Percentiles rank a stretch among this genome's conserved stretches.
phyloP scores from a whole-genome alignment of 2,113 vertebrate genomes.

The Prietella phreatophila region DNA sequence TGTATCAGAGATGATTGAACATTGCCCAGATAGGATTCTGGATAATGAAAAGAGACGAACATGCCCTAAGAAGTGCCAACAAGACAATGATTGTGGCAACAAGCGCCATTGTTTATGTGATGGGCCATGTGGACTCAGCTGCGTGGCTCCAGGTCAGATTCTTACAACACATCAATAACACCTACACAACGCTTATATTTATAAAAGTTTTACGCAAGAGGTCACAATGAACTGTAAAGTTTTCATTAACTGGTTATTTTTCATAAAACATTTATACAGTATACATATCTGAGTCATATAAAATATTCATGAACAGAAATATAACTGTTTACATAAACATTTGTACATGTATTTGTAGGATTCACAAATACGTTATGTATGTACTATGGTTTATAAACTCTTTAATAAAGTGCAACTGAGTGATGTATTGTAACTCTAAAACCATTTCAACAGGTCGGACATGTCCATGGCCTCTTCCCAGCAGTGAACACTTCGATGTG shows the following conservation, averaged over 20 bases:
- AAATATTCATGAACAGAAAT: not conserved
- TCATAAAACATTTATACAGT: slow-evolving; percentile 2
- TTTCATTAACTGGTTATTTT: not conserved
- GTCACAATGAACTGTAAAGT: not conserved
- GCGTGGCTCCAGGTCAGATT: slow-evolving; percentile 73
- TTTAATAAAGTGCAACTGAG: not conserved
- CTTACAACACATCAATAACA: not conserved
- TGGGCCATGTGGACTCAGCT: slow-evolving; percentile 80
- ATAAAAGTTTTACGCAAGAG: not conserved
- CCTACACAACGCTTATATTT: not conserved
- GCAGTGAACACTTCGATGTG: slow-evolving; percentile 50
- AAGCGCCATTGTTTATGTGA: slow-evolving; percentile 78
- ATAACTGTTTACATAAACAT: not conserved
- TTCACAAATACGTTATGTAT: not conserved
- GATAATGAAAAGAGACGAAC: slow-evolving; percentile 64
- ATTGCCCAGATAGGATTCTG: slow-evolving; percentile 70
- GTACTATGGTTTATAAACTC: not conserved
- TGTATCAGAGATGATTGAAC: slow-evolving; percentile 55
- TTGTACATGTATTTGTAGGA: not conserved
- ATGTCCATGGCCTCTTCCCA: slow-evolving; percentile 78
- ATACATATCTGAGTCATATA: not conserved
- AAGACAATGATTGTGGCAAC: slow-evolving; percentile 69
- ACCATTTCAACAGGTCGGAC: slow-evolving; percentile 64
- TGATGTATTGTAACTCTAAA: not conserved
- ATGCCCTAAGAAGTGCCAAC: slow-evolving; percentile 71